Percentiles rank a stretch among this genome's conserved stretches.
Evolutionary conservation across 1,140 invertebrate genomes (phyloP).

Genomic region (Rhyzopertha dominica): DNA sequence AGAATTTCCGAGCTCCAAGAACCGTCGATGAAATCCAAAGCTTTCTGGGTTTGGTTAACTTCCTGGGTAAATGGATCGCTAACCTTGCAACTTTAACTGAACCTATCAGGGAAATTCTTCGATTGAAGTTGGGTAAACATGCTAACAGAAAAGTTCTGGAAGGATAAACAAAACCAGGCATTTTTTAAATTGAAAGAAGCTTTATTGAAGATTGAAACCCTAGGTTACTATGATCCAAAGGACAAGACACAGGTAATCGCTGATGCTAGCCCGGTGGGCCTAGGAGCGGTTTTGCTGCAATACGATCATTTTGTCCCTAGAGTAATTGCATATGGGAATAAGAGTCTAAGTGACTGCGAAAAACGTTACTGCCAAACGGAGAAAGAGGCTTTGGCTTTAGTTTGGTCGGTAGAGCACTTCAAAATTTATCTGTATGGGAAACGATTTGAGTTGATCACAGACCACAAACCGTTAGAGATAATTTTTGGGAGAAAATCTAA

Average conservation of each 20-base stretch:
- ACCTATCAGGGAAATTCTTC: slow-evolving; percentile 29
- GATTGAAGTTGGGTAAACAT: slow-evolving; percentile 14
- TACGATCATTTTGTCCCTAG: no score
- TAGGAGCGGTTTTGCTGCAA: slow-evolving; percentile 40
- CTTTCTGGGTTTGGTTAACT: slow-evolving; percentile 11
- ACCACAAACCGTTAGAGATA: no score
- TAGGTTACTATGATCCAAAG: slow-evolving; percentile 46
- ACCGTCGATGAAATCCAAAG: background rate
- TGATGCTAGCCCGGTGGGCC: slow-evolving; percentile 45
- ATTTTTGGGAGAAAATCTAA: slow-evolving; percentile 32
- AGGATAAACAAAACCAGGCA: background rate
- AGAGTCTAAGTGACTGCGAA: slow-evolving; percentile 28
- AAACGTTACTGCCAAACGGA: slow-evolving; percentile 38
- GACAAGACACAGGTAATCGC: slow-evolving; percentile 40
- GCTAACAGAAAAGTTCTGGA: background rate
- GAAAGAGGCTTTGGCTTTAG: slow-evolving; percentile 30
- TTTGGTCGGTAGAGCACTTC: no score
- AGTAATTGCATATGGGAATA: slow-evolving; percentile 35
- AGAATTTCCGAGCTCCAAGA: no score
- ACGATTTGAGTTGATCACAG: slow-evolving; percentile 42
- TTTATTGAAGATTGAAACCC: slow-evolving; percentile 31
- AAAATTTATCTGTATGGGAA: slow-evolving; percentile 32
- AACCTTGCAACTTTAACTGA: slow-evolving; percentile 33
- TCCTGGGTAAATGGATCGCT: slow-evolving; percentile 34
- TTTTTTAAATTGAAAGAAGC: slow-evolving; percentile 9